Evolutionary conservation across 2,888 invertebrate species (phyloP).

Genomic region (Gari tellinella): DNA sequence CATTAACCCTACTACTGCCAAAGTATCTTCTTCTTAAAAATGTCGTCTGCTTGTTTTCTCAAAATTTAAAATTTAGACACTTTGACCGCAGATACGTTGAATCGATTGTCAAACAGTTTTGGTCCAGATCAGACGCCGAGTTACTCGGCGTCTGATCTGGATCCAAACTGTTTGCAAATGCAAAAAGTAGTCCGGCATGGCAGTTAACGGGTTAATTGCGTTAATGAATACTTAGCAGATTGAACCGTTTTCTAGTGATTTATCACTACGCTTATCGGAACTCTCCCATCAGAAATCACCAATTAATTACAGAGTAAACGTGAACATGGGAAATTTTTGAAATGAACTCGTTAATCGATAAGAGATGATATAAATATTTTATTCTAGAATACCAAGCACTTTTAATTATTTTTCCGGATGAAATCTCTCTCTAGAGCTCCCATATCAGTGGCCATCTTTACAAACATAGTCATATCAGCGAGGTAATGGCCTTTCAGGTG

Average conservation of each 20-base stretch:
- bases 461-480: too few relatives aligned
- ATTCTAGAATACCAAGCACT: slow-evolving; percentile 29
- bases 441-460: slow-evolving; percentile 13
- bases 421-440: slow-evolving; percentile 36
- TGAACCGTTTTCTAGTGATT: slow-evolving; percentile 33
- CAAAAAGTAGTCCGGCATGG: too few relatives aligned
- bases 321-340: slow-evolving; percentile 54
- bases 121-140: too few relatives aligned
- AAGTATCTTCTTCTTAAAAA: too few relatives aligned
- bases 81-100: too few relatives aligned
- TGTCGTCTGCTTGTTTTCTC: too few relatives aligned
- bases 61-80: too few relatives aligned
- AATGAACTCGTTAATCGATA: slow-evolving; percentile 54
- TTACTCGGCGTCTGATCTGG: too few relatives aligned
- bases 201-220: slow-evolving; percentile 48
- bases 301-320: slow-evolving; percentile 47
- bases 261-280: slow-evolving; percentile 21
- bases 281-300: slow-evolving; percentile 24
- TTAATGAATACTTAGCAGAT: slow-evolving; percentile 57
- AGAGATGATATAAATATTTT: slow-evolving; percentile 55
- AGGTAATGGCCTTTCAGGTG: too few relatives aligned
- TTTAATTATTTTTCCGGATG: slow-evolving; percentile 52
- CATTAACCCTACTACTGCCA: too few relatives aligned
- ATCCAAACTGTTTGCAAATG: too few relatives aligned
- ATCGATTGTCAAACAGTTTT: too few relatives aligned